Conservation (phyloP, 2,797 vertebrate species). For the Manis javanica region DNA sequence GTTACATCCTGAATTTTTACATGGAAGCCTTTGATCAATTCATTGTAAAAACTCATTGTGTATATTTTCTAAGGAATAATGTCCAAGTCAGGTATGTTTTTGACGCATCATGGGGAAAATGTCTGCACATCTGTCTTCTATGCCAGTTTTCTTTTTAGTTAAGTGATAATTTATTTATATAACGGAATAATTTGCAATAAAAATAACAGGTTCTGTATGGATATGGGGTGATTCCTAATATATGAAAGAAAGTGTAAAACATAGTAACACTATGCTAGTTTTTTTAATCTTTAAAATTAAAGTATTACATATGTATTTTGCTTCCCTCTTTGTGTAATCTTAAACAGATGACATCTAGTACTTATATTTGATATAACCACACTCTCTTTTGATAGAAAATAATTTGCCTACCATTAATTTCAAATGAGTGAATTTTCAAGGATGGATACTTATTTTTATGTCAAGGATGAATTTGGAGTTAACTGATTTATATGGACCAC, state of each 20-base stretch:
- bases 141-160: background rate
- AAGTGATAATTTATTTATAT: background rate
- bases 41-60: background rate
- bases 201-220: background rate
- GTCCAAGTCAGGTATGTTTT: background rate
- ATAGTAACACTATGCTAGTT: background rate
- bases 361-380: background rate
- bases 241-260: background rate
- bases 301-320: background rate
- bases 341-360: background rate
- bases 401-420: conserved; percentile 13
- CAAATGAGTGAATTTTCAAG: conserved; percentile 13
- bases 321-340: background rate
- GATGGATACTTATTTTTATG: background rate
- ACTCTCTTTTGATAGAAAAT: conserved; percentile 18
- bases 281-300: background rate
- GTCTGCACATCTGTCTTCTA: background rate
- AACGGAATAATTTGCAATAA: background rate
- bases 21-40: background rate
- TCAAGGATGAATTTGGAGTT: background rate
- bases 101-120: background rate
- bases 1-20: background rate
- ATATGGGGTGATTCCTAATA: background rate
- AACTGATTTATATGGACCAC: background rate
- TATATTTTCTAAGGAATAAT: background rate